Evolutionary conservation across 2,113 vertebrate genomes (phyloP).

Genomic region (Mixornis gularis): DNA sequence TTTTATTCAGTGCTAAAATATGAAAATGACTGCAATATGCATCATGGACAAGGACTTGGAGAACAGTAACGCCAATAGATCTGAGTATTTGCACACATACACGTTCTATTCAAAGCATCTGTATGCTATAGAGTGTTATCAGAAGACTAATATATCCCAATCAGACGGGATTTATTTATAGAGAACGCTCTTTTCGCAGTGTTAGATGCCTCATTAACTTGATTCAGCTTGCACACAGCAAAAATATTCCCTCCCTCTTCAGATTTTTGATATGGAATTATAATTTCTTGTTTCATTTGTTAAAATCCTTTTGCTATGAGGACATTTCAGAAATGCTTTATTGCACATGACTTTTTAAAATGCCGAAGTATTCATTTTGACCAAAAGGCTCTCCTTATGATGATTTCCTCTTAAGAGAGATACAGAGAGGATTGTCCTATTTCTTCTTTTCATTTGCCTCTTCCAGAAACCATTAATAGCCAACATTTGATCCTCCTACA

Average conservation of each 20-base stretch:
- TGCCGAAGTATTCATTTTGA: conserved; percentile 62
- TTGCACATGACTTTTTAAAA: conserved; percentile 64
- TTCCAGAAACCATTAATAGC: conserved; percentile 50
- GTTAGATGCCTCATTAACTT: conserved; percentile 85
- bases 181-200: conserved; percentile 79
- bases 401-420: conserved; percentile 51
- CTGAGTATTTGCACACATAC: conserved; percentile 74
- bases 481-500: conserved; percentile 52
- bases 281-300: conserved; percentile 79
- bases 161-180: conserved; percentile 83
- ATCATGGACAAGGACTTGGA: conserved; percentile 63
- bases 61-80: conserved; percentile 64
- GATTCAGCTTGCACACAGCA: conserved; percentile 82
- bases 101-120: conserved; percentile 78
- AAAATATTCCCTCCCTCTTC: conserved; percentile 83
- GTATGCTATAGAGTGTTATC: conserved; percentile 81
- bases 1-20: conserved; percentile 57
- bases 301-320: conserved; percentile 71
- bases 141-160: conserved; percentile 84
- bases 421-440: conserved; percentile 54
- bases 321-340: conserved; percentile 71
- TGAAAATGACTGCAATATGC: conserved; percentile 61
- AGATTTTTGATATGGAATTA: conserved; percentile 82
- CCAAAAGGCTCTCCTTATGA: conserved; percentile 63
- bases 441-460: conserved; percentile 53